phyloP scores from a whole-genome alignment of 2,113 vertebrate species.

The Pteronura brasiliensis region DNA sequence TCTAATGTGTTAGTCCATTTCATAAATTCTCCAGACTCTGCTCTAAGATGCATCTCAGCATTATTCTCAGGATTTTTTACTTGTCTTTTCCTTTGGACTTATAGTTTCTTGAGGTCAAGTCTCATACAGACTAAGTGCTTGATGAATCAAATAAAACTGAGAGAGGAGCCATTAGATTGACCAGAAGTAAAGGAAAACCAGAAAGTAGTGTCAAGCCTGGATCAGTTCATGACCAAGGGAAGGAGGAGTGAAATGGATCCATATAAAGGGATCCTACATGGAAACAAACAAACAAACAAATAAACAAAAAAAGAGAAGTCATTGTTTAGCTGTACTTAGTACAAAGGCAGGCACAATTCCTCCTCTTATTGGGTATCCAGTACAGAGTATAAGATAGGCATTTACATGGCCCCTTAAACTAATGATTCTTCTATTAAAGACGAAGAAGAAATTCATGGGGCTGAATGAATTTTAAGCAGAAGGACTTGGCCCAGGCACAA shows the following conservation, averaged over 20 bases:
- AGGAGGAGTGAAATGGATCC: neutral
- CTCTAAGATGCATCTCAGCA: neutral
- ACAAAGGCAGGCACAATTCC: neutral
- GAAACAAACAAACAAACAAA: neutral
- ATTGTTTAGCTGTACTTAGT: neutral
- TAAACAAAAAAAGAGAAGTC: neutral
- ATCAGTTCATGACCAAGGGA: neutral
- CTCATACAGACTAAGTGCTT: neutral
- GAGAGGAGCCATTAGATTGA: neutral
- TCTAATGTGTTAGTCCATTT: neutral
- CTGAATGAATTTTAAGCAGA: neutral
- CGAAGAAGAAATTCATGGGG: neutral
- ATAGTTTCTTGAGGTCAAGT: neutral
- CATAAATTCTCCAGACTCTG: neutral
- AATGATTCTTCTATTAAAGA: neutral
- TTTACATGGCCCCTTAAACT: neutral
- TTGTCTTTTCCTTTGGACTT: neutral
- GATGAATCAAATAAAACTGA: neutral
- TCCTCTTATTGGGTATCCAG: neutral
- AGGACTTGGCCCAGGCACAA: neutral
- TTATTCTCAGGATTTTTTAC: neutral
- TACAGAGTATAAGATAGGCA: neutral
- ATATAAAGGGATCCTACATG: neutral
- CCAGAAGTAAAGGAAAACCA: neutral
- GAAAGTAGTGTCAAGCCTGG: neutral